Percentiles rank a stretch among this genome's conserved stretches.
phyloP scores from a whole-genome alignment of 2,888 invertebrate genomes.

The Cerceris rybyensis region DNA sequence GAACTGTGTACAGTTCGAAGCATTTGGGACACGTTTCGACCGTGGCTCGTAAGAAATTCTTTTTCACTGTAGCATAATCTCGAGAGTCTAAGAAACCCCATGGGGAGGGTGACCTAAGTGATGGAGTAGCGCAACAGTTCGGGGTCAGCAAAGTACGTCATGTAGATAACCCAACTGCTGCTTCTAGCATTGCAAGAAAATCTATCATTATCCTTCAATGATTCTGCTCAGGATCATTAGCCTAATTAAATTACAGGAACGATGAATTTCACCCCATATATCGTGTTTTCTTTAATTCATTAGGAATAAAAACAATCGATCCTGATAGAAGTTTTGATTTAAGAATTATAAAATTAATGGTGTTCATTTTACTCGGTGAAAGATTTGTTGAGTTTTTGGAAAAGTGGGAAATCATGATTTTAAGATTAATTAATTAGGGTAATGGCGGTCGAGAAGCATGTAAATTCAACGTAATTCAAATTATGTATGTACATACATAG shows the following conservation, averaged over 20 bases:
- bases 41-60: conserved; percentile 37
- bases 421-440: too few relatives aligned
- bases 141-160: conserved; percentile 46
- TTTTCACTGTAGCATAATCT: conserved; percentile 52
- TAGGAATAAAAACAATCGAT: not conserved
- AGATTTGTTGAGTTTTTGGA: too few relatives aligned
- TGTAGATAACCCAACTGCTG: conserved; percentile 45
- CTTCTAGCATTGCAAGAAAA: conserved; percentile 42
- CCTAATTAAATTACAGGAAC: conserved; percentile 44
- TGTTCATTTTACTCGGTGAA: too few relatives aligned
- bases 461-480: too few relatives aligned
- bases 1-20: conserved; percentile 22
- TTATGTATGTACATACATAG: too few relatives aligned
- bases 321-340: not conserved
- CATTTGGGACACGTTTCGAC: conserved; percentile 37
- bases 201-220: conserved; percentile 66
- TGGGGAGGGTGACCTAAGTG: conserved; percentile 75
- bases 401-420: too few relatives aligned
- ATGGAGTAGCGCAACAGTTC: conserved; percentile 70
- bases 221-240: conserved; percentile 22
- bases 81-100: conserved; percentile 63
- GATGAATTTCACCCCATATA: not conserved
- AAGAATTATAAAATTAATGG: too few relatives aligned
- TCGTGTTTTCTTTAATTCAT: not conserved
- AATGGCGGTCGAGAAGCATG: too few relatives aligned